Conservation (phyloP, 2,113 vertebrate species). For the Oreotrochilus melanogaster region DNA sequence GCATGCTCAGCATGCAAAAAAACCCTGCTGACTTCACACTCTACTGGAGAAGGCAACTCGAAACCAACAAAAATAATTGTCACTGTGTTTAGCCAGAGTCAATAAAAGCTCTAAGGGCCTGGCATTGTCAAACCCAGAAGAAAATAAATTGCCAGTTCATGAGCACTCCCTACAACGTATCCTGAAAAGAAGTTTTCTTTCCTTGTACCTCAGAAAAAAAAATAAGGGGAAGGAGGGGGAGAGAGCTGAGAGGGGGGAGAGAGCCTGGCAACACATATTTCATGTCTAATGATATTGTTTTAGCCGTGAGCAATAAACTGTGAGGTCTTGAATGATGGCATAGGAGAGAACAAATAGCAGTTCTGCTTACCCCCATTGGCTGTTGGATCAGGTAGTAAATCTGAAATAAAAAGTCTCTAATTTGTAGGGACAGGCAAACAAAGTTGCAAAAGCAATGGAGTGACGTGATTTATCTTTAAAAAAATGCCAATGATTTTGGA, state of each 20-base stretch:
- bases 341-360: constrained; percentile 45
- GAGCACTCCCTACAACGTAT: constrained; percentile 32
- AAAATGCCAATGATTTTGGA: neutral
- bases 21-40: constrained; percentile 72
- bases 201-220: neutral
- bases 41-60: constrained; percentile 41
- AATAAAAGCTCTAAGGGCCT: constrained; percentile 67
- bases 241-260: neutral
- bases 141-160: constrained; percentile 62
- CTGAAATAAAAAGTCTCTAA: neutral
- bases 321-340: neutral
- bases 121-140: constrained; percentile 53
- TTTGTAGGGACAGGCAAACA: neutral
- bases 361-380: neutral
- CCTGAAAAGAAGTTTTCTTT: constrained; percentile 62
- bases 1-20: constrained; percentile 26
- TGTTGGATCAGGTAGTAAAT: constrained; percentile 11
- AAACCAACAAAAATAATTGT: constrained; percentile 74
- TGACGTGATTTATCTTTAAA: neutral
- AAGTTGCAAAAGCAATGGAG: neutral
- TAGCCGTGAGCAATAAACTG: constrained; percentile 39
- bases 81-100: constrained; percentile 71
- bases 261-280: constrained; percentile 11
- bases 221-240: neutral
- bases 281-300: constrained; percentile 45